Base-by-base conservation (phyloP, 2,797 vertebrate genomes). In the Onychomys leucogaster region DNA sequence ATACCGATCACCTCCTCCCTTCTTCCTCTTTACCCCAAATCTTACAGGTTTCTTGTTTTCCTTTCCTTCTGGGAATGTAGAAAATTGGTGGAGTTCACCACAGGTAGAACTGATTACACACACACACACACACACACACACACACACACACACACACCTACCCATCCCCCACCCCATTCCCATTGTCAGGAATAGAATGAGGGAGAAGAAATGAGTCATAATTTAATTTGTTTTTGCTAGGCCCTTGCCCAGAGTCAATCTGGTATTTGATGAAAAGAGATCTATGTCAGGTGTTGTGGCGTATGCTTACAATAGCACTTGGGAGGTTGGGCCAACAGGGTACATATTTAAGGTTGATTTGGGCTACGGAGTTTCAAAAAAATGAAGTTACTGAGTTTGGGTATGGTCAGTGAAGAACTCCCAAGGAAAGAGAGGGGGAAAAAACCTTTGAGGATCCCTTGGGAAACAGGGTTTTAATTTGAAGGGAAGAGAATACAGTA, bases 391-490 rank as follows among this genome's bases (percentile, higher is more conserved):
- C 73, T 80, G 43, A 78, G 78, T 95, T 95, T 94, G 75, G 43
- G 12, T 83, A 77, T 57, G 13, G 32, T 81, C n/a, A 41, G 3
- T 87, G 27, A 43, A 52, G 8, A 77, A 63, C 16, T 13, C 85
- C 29, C 21, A 41, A 27, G 25, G 27, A 93, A 34, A 49, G 2
- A 92, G 8, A 82, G n/a, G 49, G 49, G 49, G 8, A 11, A 49
- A 49, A 49, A 46, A 46, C 21, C n/a, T 61, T 43, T 75, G 55
- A 63, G 37, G 23, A 46, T 76, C 29, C 32, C 32, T 78, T 93
- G 78, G 61, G 61, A 93, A 96, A 86, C 92, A 34, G 25, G 46
- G 83, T 84, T 94, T 67, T 92, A 27, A 85, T 94, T 93, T 73
- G 76, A 94, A 94, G 77, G 27, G 46, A 93, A 93, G 55, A 81